phyloP scores from a whole-genome alignment of 2,797 vertebrate species.

The Sebastes umbrosus region DNA sequence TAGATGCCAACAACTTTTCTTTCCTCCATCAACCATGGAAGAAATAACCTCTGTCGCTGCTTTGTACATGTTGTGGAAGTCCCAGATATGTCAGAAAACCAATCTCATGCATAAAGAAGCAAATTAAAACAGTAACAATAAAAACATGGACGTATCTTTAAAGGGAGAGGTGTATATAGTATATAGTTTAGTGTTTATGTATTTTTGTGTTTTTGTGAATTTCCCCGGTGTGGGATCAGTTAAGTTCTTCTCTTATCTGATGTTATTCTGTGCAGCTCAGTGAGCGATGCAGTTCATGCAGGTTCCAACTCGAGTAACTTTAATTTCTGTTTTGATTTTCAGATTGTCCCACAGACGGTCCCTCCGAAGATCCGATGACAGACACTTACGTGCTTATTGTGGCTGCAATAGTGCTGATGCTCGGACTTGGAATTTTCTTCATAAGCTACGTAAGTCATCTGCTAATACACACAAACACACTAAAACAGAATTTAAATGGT shows the following conservation, averaged over 20 bases:
- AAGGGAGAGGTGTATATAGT: too few species aligned
- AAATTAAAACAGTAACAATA: too few species aligned
- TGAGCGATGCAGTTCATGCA: neutral
- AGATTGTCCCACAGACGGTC: conserved; percentile 31
- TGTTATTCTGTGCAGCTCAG: neutral
- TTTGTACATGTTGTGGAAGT: too few species aligned
- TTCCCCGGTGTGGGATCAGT: neutral
- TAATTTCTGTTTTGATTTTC: conserved; percentile 20
- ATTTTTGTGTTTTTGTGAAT: neutral
- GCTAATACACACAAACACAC: neutral
- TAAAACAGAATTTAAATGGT: neutral
- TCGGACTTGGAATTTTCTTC: conserved; percentile 47
- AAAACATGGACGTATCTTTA: too few species aligned
- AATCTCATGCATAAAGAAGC: too few species aligned
- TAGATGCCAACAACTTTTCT: too few species aligned
- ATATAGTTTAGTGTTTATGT: too few species aligned
- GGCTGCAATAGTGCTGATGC: conserved; percentile 42
- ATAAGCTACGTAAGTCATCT: conserved; percentile 77
- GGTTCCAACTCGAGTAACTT: neutral
- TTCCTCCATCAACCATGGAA: too few species aligned
- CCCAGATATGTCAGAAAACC: too few species aligned
- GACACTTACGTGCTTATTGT: conserved; percentile 37
- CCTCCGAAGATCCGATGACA: fast-evolving
- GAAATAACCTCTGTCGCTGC: too few species aligned
- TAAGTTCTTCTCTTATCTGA: neutral